Evolutionary conservation across 1,140 invertebrate genomes (phyloP).

Genomic region (Acromyrmex heyeri): DNA sequence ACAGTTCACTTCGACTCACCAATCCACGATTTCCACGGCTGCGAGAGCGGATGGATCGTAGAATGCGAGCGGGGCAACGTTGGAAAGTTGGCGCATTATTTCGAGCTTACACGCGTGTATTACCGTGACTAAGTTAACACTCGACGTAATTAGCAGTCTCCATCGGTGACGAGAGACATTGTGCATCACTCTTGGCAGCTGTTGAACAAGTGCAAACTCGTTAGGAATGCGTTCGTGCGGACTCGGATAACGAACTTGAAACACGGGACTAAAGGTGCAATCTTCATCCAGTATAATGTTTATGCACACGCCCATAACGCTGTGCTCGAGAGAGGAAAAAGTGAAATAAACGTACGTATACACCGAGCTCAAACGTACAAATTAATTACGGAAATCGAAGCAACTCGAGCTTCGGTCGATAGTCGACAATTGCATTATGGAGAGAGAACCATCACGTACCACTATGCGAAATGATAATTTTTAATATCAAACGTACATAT

Average conservation of each 20-base stretch:
- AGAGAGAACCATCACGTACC: background rate
- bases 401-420: background rate
- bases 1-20: constrained; percentile 2
- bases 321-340: constrained; percentile 2
- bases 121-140: constrained; percentile 26
- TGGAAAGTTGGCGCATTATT: constrained; percentile 51
- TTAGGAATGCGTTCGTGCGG: constrained; percentile 33
- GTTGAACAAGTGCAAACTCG: constrained; percentile 54
- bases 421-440: background rate
- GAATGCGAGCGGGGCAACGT: constrained; percentile 24
- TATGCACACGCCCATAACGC: constrained; percentile 13
- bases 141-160: constrained; percentile 55
- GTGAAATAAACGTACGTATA: background rate
- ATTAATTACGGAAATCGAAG: constrained; percentile 14
- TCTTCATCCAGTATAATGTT: constrained; percentile 9
- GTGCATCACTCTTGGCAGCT: constrained; percentile 41
- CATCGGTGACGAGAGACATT: constrained; percentile 32
- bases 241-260: background rate
- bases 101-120: constrained; percentile 9
- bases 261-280: constrained; percentile 5
- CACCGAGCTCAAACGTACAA: background rate
- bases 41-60: background rate
- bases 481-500: constrained; percentile 42
- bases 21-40: constrained; percentile 6
- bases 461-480: constrained; percentile 36